These are phyloP conservation scores for Epinephelus moara DNA, from an alignment of 2,113 vertebrate genomes.

Conservation along the genomic window DNA sequence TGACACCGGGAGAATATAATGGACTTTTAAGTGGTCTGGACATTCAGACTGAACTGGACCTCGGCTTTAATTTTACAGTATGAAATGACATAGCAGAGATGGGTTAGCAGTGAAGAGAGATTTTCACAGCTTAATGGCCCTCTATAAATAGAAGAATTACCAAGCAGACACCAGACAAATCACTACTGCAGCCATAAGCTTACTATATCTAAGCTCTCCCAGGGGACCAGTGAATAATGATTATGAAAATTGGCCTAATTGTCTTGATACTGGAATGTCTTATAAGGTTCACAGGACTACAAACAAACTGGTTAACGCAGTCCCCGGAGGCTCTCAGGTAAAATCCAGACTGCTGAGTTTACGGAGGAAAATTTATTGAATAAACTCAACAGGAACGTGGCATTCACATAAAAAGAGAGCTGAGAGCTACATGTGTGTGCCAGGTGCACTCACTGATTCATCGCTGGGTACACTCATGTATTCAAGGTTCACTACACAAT, in stretches of 20 bases:
- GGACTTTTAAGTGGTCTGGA: conserved; percentile 81
- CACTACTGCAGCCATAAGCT: conserved; percentile 45
- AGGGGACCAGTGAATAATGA: conserved; percentile 65
- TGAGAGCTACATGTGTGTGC: conserved; percentile 86
- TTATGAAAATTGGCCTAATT: conserved; percentile 68
- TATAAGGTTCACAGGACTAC: conserved; percentile 46
- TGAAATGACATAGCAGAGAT: conserved; percentile 72
- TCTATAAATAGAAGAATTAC: conserved; percentile 79
- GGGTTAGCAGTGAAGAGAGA: conserved; percentile 71
- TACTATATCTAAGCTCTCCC: conserved; percentile 52
- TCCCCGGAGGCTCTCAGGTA: conserved; percentile 24
- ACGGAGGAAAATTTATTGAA: conserved; percentile 42
- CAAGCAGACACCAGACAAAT: conserved; percentile 74
- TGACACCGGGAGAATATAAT: conserved; percentile 77
- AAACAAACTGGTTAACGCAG: conserved; percentile 46
- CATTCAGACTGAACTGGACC: conserved; percentile 74
- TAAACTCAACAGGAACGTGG: conserved; percentile 9
- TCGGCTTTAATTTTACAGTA: conserved; percentile 79
- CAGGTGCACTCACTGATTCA: conserved; percentile 87
- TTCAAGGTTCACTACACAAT: conserved; percentile 50
- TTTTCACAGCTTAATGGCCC: conserved; percentile 81
- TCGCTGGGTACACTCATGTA: conserved; percentile 70
- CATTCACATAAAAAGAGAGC: conserved; percentile 53
- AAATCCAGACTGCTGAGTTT: conserved; percentile 8
- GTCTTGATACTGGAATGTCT: conserved; percentile 44